A percentile compares a stretch with the other conserved stretches of the same genome.
Evolutionary conservation across 1,140 invertebrate genomes (phyloP).

Genomic region (Drosophila ambigua): DNA sequence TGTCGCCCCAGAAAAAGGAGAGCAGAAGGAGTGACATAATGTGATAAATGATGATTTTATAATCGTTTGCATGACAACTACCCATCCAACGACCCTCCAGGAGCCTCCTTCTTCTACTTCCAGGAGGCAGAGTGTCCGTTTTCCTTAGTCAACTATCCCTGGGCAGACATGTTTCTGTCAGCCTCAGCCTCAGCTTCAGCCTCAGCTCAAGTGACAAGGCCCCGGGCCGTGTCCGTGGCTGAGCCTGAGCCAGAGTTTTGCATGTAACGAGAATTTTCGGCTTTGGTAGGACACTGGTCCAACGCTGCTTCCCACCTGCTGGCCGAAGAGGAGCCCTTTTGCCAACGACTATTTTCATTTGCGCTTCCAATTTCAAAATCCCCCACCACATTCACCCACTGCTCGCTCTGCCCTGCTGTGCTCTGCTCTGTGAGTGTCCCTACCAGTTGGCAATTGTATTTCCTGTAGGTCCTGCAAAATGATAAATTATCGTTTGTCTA

Average conservation of each 20-base stretch:
- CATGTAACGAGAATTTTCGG: constrained; percentile 47
- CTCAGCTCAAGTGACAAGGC: constrained; percentile 54
- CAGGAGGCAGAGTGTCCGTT: constrained; percentile 45
- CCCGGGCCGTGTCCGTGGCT: constrained; percentile 5
- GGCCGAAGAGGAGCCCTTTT: constrained; percentile 28
- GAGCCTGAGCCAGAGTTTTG: constrained; percentile 46
- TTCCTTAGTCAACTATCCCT: constrained; percentile 48
- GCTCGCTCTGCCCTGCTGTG: neutral
- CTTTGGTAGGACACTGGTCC: constrained; percentile 21
- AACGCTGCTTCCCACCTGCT: constrained; percentile 34
- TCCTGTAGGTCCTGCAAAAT: constrained; percentile 50
- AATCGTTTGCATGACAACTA: constrained; percentile 74
- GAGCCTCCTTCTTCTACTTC: neutral
- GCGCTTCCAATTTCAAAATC: constrained; percentile 52
- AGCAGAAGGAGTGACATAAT: constrained; percentile 60
- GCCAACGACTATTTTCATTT: constrained; percentile 48
- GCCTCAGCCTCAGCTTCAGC: constrained; percentile 11
- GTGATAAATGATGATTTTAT: constrained; percentile 82
- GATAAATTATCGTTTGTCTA: constrained; percentile 77
- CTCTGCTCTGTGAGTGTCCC: too few species aligned
- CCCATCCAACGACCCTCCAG: constrained; percentile 8
- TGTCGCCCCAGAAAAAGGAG: constrained; percentile 44
- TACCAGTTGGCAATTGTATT: constrained; percentile 29
- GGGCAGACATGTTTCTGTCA: constrained; percentile 67
- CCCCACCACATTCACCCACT: neutral